Evolutionary conservation across 1,140 invertebrate species (phyloP).

Genomic region (Lethocerus indicus): DNA sequence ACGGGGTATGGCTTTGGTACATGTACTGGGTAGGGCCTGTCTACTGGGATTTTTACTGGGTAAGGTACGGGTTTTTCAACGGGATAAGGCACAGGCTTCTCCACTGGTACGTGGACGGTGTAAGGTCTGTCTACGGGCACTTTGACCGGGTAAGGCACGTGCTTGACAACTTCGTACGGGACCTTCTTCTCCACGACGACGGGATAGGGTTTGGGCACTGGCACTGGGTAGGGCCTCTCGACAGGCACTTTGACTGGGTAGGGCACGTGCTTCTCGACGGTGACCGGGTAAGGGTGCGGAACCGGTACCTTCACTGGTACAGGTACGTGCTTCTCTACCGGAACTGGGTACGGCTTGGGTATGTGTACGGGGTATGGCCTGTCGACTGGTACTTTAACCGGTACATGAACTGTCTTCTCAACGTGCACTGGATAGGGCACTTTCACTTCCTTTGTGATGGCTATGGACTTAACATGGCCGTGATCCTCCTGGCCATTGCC

Average conservation of each 20-base stretch:
- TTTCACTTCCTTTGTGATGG: constrained; percentile 47
- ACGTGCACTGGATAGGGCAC: constrained; percentile 46
- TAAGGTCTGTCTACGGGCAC: constrained; percentile 45
- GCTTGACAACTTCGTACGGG: constrained; percentile 52
- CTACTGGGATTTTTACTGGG: constrained; percentile 44
- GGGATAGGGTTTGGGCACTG: constrained; percentile 38
- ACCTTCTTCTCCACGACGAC: constrained; percentile 21
- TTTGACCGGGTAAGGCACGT: constrained; percentile 49
- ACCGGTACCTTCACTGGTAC: constrained; percentile 51
- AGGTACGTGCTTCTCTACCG: constrained; percentile 29
- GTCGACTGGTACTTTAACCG: constrained; percentile 27
- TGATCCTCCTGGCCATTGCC: constrained; percentile 23
- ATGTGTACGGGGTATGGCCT: constrained; percentile 39
- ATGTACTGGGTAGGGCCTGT: constrained; percentile 26
- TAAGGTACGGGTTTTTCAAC: constrained; percentile 39
- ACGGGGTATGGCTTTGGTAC: constrained; percentile 31
- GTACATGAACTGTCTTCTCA: too few relatives aligned
- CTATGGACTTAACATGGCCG: constrained; percentile 51
- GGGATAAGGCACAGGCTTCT: constrained; percentile 34
- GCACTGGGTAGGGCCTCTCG: constrained; percentile 53
- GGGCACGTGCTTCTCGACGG: constrained; percentile 48
- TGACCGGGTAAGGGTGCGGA: constrained; percentile 43
- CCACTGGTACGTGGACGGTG: constrained; percentile 31
- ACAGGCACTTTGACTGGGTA: constrained; percentile 53
- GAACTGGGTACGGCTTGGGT: constrained; percentile 26